These are phyloP conservation scores for Ectobius pallidus DNA, from an alignment of 2,888 invertebrate genomes.

Conservation along the genomic window DNA sequence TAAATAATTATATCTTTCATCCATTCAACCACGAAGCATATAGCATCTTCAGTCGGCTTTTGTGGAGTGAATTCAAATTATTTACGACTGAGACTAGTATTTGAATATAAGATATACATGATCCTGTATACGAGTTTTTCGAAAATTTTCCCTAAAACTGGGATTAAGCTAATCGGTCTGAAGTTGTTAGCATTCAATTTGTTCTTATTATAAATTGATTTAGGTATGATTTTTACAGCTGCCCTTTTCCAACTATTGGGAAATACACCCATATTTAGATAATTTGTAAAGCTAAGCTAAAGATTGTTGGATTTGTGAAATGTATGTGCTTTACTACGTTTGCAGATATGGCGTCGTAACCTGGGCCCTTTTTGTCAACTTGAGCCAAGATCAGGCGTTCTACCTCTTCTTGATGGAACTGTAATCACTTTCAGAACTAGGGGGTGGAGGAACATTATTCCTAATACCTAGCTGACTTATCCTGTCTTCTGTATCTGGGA, in stretches of 20 bases:
- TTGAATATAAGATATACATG: not conserved
- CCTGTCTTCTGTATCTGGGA: not conserved
- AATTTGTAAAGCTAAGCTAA: not conserved
- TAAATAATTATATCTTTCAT: not conserved
- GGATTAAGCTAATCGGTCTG: not conserved
- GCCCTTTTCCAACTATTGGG: not conserved
- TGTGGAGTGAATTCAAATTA: not conserved
- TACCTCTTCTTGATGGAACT: not conserved
- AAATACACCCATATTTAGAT: not conserved
- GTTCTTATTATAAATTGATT: not conserved
- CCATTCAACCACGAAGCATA: not conserved
- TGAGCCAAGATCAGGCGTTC: not conserved
- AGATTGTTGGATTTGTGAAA: not conserved
- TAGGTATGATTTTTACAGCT: not conserved
- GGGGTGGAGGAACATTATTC: not conserved
- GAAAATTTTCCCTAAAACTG: not conserved
- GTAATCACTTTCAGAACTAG: not conserved
- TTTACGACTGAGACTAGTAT: not conserved
- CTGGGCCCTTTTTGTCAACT: not conserved
- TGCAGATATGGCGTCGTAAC: not conserved
- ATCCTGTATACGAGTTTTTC: not conserved
- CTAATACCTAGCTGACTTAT: too few species aligned
- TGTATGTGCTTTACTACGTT: not conserved
- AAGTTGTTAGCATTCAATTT: not conserved
- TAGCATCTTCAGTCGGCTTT: not conserved